These are phyloP conservation scores for Teleogryllus occipitalis DNA, from an alignment of 1,140 invertebrate genomes.

Conservation along the genomic window DNA sequence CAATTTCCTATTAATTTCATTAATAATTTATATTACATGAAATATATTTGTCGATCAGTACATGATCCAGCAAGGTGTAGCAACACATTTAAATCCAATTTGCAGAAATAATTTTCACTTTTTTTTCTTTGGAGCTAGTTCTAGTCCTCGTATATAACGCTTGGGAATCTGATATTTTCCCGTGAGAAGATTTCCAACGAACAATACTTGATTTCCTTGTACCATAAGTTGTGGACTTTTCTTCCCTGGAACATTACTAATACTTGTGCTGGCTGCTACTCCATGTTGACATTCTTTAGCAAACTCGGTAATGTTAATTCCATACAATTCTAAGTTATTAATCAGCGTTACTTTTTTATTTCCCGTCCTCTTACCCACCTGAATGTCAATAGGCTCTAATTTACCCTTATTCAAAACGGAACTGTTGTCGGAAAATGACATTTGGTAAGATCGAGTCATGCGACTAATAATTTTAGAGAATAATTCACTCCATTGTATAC, in stretches of 20 bases:
- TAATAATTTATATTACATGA: too few relatives aligned
- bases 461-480: slow-evolving; percentile 56
- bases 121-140: slow-evolving; percentile 48
- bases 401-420: slow-evolving; percentile 59
- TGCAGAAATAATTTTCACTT: too few relatives aligned
- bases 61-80: too few relatives aligned
- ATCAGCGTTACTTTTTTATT: slow-evolving; percentile 88
- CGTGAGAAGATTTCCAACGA: slow-evolving; percentile 61
- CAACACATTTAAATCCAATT: too few relatives aligned
- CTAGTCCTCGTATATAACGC: slow-evolving; percentile 54
- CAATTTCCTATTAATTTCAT: too few relatives aligned
- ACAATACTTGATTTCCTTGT: slow-evolving; percentile 84
- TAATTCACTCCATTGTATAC: slow-evolving; percentile 61
- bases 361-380: slow-evolving; percentile 64
- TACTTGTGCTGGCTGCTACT: slow-evolving; percentile 76
- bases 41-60: too few relatives aligned
- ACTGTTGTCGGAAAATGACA: slow-evolving; percentile 48
- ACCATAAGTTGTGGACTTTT: slow-evolving; percentile 72
- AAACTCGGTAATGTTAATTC: slow-evolving; percentile 69
- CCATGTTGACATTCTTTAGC: slow-evolving; percentile 73
- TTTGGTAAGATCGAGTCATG: slow-evolving; percentile 68
- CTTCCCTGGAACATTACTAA: slow-evolving; percentile 63
- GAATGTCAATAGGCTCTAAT: slow-evolving; percentile 69
- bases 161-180: slow-evolving; percentile 61
- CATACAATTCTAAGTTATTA: slow-evolving; percentile 77